These are phyloP conservation scores for Hafferia zeledoni DNA, from an alignment of 2,797 vertebrate genomes.

Conservation along the genomic window DNA sequence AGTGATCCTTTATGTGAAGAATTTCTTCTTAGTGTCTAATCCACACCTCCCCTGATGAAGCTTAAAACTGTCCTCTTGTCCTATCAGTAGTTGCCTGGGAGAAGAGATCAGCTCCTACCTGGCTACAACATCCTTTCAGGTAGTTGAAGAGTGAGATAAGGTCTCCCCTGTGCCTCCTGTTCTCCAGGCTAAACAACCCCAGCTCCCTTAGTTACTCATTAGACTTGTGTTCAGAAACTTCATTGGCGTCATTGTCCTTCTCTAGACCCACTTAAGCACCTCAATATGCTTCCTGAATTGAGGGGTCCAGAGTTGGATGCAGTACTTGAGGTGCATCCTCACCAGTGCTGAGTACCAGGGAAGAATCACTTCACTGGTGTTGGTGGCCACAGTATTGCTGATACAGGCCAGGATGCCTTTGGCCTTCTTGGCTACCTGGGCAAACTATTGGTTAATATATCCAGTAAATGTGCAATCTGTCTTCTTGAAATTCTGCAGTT, in stretches of 20 bases:
- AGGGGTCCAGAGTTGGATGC: neutral
- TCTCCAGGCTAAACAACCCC: neutral
- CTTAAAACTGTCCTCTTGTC: neutral
- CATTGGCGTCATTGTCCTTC: neutral
- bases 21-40: neutral
- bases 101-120: rapidly evolving
- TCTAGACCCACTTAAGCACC: neutral
- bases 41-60: too few relatives aligned
- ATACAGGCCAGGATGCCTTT: neutral
- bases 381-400: neutral
- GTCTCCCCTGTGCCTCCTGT: neutral
- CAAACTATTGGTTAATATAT: neutral
- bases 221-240: neutral
- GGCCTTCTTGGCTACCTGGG: neutral
- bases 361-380: neutral
- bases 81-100: neutral
- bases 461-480: neutral
- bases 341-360: neutral
- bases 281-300: neutral
- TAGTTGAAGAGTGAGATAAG: too few relatives aligned
- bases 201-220: neutral
- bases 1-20: rapidly evolving
- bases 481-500: neutral
- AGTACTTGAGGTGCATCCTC: neutral
- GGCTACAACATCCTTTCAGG: neutral